These are phyloP conservation scores for Craterocephalus amniculus DNA, from an alignment of 2,797 vertebrate species.

Conservation along the genomic window DNA sequence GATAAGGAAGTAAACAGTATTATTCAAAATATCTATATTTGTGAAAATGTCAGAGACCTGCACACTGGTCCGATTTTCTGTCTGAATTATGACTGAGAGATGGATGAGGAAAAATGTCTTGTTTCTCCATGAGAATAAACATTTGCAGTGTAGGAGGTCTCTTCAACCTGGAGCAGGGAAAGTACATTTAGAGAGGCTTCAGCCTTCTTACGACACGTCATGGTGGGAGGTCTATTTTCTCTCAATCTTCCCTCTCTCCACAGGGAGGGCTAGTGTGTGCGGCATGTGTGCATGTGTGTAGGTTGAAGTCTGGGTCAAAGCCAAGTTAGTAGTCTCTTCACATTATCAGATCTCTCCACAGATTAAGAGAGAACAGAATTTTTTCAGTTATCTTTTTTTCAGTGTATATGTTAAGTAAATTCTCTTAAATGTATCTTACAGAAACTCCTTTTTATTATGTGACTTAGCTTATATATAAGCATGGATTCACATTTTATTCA, in stretches of 20 bases:
- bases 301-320: conserved; percentile 53
- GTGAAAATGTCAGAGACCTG: conserved; percentile 8
- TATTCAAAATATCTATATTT: background rate
- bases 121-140: conserved; percentile 39
- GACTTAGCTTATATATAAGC: conserved; percentile 16
- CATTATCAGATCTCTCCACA: conserved; percentile 45
- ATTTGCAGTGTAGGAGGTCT: conserved; percentile 44
- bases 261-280: conserved; percentile 24
- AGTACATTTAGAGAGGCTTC: conserved; percentile 61
- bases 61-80: conserved; percentile 10
- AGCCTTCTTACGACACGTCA: conserved; percentile 58
- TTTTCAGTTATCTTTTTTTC: too few species aligned
- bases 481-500: background rate
- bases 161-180: conserved; percentile 51
- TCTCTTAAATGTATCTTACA: background rate
- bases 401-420: background rate
- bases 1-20: background rate
- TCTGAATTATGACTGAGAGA: too few species aligned
- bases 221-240: conserved; percentile 68
- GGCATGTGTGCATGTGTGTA: conserved; percentile 25
- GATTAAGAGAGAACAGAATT: conserved; percentile 33
- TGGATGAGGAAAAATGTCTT: conserved; percentile 3
- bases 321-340: conserved; percentile 50
- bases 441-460: background rate
- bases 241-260: conserved; percentile 55